Percentiles rank a stretch among this genome's conserved stretches.
phyloP scores from a whole-genome alignment of 2,113 vertebrate genomes.

The Menura novaehollandiae region DNA sequence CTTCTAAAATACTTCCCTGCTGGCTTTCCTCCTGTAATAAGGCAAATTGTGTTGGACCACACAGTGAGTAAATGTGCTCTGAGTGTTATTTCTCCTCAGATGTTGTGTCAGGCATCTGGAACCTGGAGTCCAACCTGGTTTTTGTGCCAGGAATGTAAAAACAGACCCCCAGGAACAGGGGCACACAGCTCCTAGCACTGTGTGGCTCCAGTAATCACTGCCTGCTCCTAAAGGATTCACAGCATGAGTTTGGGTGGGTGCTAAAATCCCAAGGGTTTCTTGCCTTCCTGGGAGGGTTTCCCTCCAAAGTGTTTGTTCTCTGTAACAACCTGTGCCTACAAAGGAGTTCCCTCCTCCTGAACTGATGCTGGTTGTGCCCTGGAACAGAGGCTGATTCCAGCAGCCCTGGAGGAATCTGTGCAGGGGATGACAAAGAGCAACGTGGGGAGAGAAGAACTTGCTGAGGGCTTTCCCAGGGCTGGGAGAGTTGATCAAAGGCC shows the following conservation, averaged over 20 bases:
- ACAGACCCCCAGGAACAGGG: not conserved
- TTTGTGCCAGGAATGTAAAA: not conserved
- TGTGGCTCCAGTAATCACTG: not conserved
- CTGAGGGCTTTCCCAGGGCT: not conserved
- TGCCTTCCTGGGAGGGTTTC: not conserved
- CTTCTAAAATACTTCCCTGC: not conserved
- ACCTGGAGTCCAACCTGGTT: not conserved
- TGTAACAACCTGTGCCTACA: not conserved
- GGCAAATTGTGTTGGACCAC: not conserved
- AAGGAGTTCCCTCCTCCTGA: not conserved
- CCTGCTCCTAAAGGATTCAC: not conserved
- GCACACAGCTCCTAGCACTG: not conserved
- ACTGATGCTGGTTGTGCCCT: rapidly evolving
- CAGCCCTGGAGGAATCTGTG: not conserved
- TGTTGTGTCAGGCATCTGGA: not conserved
- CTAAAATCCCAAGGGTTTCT: not conserved
- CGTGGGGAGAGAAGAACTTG: not conserved
- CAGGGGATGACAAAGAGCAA: not conserved
- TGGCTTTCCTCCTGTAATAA: not conserved
- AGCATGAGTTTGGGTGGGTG: not conserved
- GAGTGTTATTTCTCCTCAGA: not conserved
- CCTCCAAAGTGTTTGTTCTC: rapidly evolving
- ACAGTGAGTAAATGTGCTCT: not conserved
- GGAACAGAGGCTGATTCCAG: not conserved
- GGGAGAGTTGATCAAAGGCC: not conserved